These are phyloP conservation scores for Mus minutoides DNA, from an alignment of 2,797 vertebrate species.

Conservation along the genomic window DNA sequence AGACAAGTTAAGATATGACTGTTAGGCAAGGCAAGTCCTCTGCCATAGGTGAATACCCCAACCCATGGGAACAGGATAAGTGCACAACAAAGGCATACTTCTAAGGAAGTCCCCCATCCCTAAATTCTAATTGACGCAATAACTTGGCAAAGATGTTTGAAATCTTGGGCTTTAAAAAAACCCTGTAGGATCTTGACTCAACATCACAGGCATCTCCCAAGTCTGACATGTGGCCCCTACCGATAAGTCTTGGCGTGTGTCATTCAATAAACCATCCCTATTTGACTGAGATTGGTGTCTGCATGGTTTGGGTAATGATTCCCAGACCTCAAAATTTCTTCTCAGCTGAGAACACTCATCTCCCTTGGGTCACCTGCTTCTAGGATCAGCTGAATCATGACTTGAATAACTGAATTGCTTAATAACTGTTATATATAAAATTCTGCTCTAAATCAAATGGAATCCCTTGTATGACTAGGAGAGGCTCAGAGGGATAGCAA, in stretches of 20 bases:
- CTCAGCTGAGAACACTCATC: background rate
- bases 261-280: background rate
- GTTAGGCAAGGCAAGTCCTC: background rate
- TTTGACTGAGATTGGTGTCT: background rate
- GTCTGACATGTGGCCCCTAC: background rate
- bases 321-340: background rate
- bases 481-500: background rate
- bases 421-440: background rate
- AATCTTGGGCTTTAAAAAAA: background rate
- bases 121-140: background rate
- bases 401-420: background rate
- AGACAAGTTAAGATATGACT: background rate
- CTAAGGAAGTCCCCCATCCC: background rate
- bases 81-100: background rate
- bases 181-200: background rate
- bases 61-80: background rate
- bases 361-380: too few relatives aligned
- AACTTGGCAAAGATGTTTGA: background rate
- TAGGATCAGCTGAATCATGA: background rate
- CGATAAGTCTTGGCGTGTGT: background rate
- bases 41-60: background rate
- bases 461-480: rapidly evolving
- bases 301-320: background rate
- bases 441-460: background rate
- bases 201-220: background rate